Percentiles rank a stretch among this genome's conserved stretches.
phyloP scores from a whole-genome alignment of 1,140 invertebrate species.

The Cydia fagiglandana region DNA sequence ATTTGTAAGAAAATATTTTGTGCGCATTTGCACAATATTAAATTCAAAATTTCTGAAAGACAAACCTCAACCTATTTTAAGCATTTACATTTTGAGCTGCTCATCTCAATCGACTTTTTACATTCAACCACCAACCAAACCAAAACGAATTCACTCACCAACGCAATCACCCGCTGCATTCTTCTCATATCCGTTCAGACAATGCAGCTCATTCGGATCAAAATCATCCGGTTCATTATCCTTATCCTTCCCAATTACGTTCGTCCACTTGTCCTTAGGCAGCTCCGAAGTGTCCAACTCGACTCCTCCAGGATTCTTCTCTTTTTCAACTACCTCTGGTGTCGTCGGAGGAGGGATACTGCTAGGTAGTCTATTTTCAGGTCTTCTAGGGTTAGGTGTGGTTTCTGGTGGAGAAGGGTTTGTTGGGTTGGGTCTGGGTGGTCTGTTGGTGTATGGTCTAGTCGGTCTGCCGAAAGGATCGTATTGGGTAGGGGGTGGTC shows the following conservation, averaged over 20 bases:
- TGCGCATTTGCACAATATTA: too few relatives aligned
- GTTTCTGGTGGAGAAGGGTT: background rate
- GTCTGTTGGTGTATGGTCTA: constrained; percentile 38
- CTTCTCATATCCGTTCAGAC: constrained; percentile 65
- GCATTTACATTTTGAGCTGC: too few relatives aligned
- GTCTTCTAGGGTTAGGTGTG: constrained; percentile 32
- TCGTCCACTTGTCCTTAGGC: constrained; percentile 61
- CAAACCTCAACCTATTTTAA: too few relatives aligned
- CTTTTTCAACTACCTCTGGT: constrained; percentile 43
- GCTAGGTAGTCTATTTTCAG: constrained; percentile 9
- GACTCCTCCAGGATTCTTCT: constrained; percentile 48
- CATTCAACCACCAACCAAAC: background rate
- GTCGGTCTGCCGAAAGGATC: constrained; percentile 33
- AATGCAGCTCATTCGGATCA: constrained; percentile 55
- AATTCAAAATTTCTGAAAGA: too few relatives aligned
- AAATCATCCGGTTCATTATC: constrained; percentile 48
- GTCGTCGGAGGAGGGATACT: constrained; percentile 30
- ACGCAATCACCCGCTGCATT: constrained; percentile 63
- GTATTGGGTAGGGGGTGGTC: constrained; percentile 28
- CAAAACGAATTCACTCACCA: constrained; percentile 49
- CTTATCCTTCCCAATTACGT: constrained; percentile 53
- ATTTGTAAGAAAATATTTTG: too few relatives aligned
- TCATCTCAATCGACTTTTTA: background rate
- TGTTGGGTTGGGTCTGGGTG: constrained; percentile 35
- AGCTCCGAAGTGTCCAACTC: constrained; percentile 50